Conservation (phyloP, 2,113 vertebrate genomes). For the Okapia johnstoni region DNA sequence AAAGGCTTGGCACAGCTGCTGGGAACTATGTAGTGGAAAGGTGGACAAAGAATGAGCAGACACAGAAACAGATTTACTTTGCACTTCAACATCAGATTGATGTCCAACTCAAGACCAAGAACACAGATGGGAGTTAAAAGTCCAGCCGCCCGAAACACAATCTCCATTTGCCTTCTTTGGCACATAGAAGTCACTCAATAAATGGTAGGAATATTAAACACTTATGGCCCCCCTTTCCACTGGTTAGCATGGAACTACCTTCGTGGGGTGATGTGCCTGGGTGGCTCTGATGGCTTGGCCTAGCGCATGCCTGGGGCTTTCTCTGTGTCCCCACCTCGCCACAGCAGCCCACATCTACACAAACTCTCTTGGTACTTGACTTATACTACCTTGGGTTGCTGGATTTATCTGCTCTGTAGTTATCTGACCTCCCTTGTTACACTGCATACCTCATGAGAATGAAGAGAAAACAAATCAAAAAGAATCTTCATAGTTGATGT, state of each 20-base stretch:
- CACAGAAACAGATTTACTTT: slow-evolving; percentile 43
- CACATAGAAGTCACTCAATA: slow-evolving; percentile 46
- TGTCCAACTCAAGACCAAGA: slow-evolving; percentile 43
- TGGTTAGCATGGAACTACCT: background rate
- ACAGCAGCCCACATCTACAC: background rate
- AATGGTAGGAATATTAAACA: background rate
- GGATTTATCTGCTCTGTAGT: background rate
- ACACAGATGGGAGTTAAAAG: slow-evolving; percentile 19
- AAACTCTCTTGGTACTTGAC: background rate
- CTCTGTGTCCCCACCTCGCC: background rate
- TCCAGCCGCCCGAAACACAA: slow-evolving; percentile 11
- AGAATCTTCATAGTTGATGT: background rate
- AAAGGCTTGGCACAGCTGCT: slow-evolving; percentile 20
- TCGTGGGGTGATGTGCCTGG: background rate
- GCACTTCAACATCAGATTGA: slow-evolving; percentile 34
- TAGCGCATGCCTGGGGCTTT: background rate
- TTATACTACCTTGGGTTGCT: background rate
- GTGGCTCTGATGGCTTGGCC: background rate
- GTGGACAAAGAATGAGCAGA: slow-evolving; percentile 41
- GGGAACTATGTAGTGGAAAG: slow-evolving; percentile 32
- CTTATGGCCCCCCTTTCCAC: background rate
- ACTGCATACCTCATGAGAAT: background rate
- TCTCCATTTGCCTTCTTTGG: slow-evolving; percentile 16
- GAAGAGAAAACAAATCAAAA: background rate
- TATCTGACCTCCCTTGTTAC: background rate